Base-by-base conservation (phyloP, 2,888 invertebrate genomes). In the Luffia ferchaultella region DNA sequence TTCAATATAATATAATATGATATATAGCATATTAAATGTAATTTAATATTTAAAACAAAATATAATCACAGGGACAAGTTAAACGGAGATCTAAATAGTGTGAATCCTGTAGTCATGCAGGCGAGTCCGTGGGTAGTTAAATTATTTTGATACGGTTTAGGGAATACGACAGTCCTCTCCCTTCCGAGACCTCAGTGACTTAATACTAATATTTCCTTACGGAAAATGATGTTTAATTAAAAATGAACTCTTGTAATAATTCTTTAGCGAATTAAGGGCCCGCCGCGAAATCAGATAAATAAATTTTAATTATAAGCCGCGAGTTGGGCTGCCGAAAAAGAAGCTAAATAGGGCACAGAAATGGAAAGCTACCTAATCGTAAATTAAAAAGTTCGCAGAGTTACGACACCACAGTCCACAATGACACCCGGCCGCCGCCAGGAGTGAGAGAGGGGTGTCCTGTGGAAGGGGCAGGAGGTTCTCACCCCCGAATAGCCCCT, bases 331-430 rank as follows among this genome's bases (percentile, higher is more conserved):
- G 73, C 78, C 75, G 76, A 77, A 78, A 79, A 79, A 82, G 78
- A 73, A 79, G 80, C 82, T 83, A 82, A 82, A 83, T 82, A 82
- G 80, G 80, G 73, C 80, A 80, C 78, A 78, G 80, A 82, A 80
- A 82, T 80, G 82, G 76, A 80, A 80, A 79, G 80, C 82, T 82
- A 82, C 80, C 80, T 83, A 82, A 83, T 83, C 82, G 82, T 83
- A 83, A 83, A 83, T 83, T 83, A 83, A 83, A 83, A 83, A 83
- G 82, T 83, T 83, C 80, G 79, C 76, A 72, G 76, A 83, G 82
- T 82, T 82, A 83, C 82, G 77, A 82, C 80, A 80, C 82, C 82
- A 80, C 82, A 82, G 82, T 82, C 82, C 79, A 80, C 80, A 82
- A 75, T 77, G 79, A 80, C 82, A 76, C 79, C 78, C 78, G 65